phyloP scores from a whole-genome alignment of 2,113 vertebrate genomes.

The Oxygymnocypris stewartii region DNA sequence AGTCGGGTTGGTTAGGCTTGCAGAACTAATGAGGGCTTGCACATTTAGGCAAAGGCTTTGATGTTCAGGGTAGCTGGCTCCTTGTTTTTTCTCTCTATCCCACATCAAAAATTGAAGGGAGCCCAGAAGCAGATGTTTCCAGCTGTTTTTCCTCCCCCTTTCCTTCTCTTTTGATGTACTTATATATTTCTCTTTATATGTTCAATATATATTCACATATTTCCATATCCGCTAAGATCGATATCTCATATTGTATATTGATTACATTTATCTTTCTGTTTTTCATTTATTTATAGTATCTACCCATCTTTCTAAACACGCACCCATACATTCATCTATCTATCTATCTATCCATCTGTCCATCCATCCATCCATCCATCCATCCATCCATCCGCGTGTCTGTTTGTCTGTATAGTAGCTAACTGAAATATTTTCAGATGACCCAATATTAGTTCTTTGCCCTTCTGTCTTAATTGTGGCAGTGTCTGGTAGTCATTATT shows the following conservation, averaged over 20 bases:
- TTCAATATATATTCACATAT: conserved; percentile 48
- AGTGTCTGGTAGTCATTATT: conserved; percentile 82
- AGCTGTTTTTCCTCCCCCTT: conserved; percentile 63
- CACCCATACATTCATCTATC: background rate
- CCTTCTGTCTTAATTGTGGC: too few species aligned
- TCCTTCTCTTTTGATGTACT: conserved; percentile 59
- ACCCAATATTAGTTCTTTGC: conserved; percentile 38
- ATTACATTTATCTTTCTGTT: conserved; percentile 29
- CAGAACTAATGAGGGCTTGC: conserved; percentile 82
- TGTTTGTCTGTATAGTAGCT: background rate
- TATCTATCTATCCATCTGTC: too few species aligned
- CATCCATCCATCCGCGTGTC: background rate
- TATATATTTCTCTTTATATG: too few species aligned
- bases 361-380: too few species aligned
- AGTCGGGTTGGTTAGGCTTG: conserved; percentile 78
- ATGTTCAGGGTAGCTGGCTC: conserved; percentile 81
- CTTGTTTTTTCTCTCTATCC: conserved; percentile 78
- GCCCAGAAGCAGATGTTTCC: conserved; percentile 80
- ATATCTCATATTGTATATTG: background rate
- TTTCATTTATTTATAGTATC: conserved; percentile 58
- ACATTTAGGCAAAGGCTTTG: conserved; percentile 76
- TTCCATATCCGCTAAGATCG: background rate
- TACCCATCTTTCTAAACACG: conserved; percentile 61
- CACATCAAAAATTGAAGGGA: conserved; percentile 80
- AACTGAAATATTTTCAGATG: conserved; percentile 48